Base-by-base conservation (phyloP, 2,797 vertebrate species). In the Centroberyx gerrardi region DNA sequence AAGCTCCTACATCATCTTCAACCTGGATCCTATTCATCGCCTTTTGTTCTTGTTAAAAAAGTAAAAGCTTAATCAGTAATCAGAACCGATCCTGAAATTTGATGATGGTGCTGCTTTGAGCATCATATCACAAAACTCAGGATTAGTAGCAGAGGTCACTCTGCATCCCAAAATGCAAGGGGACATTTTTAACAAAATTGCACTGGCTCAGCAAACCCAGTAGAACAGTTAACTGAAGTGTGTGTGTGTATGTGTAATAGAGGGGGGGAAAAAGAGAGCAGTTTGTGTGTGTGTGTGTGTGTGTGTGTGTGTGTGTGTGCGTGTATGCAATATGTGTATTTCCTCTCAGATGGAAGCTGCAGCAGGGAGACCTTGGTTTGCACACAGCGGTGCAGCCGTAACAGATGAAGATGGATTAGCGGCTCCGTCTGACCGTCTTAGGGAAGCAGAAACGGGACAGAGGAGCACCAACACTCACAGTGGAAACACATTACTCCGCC, bases 391-490 rank as follows among this genome's bases (percentile, higher is more conserved):
- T 55, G 78, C 73, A 69, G 71, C 72, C 59, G 58, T 68, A 79
- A 67, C 82, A 81, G 87, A 90, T 88, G 88, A 85, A 89, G 88
- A 92, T 89, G 82, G 87, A 91, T 88, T 68, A 85, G 80, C 15
- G 31, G 68, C 80, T 77, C 72, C 17, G 51, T 74, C 38, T 38
- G 65, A 76, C 52, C 66, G 85, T 88, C 88, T 85, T 78, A 84
- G 67, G 67, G 80, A 85, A 74, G 85, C 87, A 91, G 81, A 85
- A 87, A 75, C 40, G 10, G 70, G 70, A 84, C 2, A 31, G 55
- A 76, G 82, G 31, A 44, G 69, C 65, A 15, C 58, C 36, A 14
- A 49, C 59, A n/a, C 69, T 74, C 36, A 29, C 76, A 71, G 70
- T 27, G 12, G 68, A 70, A 70, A 76, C 69, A 67, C 72, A 64